phyloP scores from a whole-genome alignment of 1,140 invertebrate genomes.

The Drosophila eugracilis region DNA sequence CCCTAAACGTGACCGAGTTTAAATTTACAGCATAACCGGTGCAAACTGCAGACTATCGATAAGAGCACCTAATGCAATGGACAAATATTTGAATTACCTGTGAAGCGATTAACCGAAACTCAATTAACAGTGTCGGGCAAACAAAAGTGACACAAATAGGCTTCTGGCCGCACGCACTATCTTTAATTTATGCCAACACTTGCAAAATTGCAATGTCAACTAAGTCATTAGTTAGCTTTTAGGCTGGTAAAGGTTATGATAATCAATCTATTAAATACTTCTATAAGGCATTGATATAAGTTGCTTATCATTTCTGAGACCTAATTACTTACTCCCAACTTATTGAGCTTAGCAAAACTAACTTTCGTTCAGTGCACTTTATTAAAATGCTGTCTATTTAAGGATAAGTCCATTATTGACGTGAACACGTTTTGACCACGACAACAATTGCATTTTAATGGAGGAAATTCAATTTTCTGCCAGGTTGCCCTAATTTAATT shows the following conservation, averaged over 20 bases:
- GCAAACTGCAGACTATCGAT: conserved; percentile 6
- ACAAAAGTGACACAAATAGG: conserved; percentile 17
- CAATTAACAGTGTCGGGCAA: conserved; percentile 19
- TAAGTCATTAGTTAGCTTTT: no score
- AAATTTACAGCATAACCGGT: conserved; percentile 33
- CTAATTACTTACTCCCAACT: neutral
- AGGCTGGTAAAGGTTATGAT: no score
- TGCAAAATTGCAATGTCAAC: no score
- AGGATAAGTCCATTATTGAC: conserved; percentile 21
- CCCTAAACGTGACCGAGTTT: conserved; percentile 43
- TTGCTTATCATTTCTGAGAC: no score
- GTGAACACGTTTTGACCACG: conserved; percentile 10
- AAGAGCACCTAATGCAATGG: conserved; percentile 16
- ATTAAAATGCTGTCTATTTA: neutral
- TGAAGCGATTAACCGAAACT: conserved; percentile 21
- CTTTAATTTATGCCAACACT: conserved; percentile 4
- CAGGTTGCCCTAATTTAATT: conserved; percentile 54
- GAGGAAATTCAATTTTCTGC: conserved; percentile 58
- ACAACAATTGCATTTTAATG: conserved; percentile 58
- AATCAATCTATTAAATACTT: no score
- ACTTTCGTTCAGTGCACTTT: neutral
- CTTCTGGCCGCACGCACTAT: neutral
- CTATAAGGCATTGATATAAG: no score
- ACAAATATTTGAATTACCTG: conserved; percentile 37
- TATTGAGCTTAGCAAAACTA: neutral